phyloP scores from a whole-genome alignment of 2,797 vertebrate genomes.

The Amblyopsis hoosieri region DNA sequence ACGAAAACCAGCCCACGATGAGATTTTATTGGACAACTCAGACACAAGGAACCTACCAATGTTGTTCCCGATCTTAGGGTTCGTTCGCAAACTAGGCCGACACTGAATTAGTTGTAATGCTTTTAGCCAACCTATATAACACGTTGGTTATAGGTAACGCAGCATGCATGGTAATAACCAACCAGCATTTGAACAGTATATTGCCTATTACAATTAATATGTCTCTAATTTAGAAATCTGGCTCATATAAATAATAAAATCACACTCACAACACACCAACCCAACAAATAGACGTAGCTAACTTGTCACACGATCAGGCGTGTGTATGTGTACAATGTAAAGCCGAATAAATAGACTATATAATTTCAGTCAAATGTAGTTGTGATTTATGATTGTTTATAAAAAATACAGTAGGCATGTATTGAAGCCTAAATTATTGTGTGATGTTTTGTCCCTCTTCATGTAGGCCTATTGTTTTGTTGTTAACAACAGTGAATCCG shows the following conservation, averaged over 20 bases:
- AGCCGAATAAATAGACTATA: no score
- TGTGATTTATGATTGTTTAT: neutral
- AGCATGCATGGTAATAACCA: no score
- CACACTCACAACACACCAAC: neutral
- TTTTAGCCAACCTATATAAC: no score
- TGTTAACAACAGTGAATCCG: no score
- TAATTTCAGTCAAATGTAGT: neutral
- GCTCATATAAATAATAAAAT: neutral
- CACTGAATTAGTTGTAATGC: neutral
- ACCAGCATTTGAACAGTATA: no score
- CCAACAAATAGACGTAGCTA: no score
- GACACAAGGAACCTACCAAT: conserved; percentile 20
- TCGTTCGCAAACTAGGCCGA: conserved; percentile 12
- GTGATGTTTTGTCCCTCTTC: neutral
- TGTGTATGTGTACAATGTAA: neutral
- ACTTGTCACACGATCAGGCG: neutral
- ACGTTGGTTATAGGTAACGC: no score
- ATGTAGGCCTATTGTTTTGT: neutral
- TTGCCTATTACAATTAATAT: no score
- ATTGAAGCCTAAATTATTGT: no score
- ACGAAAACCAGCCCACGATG: conserved; percentile 72
- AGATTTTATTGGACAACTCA: conserved; percentile 63
- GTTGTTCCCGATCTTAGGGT: conserved; percentile 1
- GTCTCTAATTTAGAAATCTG: no score
- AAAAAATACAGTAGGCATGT: neutral